These are phyloP conservation scores for Coboldia fuscipes DNA, from an alignment of 1,140 invertebrate species.

Conservation along the genomic window DNA sequence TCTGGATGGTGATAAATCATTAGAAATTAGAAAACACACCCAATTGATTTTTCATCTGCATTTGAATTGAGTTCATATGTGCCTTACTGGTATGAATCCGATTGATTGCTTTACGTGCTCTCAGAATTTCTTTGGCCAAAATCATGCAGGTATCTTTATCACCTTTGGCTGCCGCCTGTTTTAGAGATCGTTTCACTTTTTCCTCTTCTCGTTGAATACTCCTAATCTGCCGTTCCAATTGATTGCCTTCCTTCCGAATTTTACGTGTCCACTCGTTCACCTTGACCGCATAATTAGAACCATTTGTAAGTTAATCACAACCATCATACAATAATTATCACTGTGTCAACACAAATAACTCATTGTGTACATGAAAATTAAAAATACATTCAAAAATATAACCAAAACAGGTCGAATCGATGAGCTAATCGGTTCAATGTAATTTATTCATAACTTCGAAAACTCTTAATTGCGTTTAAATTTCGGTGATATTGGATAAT, in stretches of 20 bases:
- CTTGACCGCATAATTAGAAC: conserved; percentile 24
- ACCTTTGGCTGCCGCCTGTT: conserved; percentile 90
- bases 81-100: conserved; percentile 92
- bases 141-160: conserved; percentile 88
- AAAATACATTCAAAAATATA: conserved; percentile 3
- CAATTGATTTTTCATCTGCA: conserved; percentile 97
- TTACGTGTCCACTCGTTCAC: conserved; percentile 90
- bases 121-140: conserved; percentile 86
- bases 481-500: too few species aligned
- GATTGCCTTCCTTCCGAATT: conserved; percentile 78
- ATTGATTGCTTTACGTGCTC: conserved; percentile 70
- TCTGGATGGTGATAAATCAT: not conserved
- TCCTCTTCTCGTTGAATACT: conserved; percentile 93
- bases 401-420: not conserved
- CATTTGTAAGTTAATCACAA: not conserved
- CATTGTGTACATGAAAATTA: conserved; percentile 4
- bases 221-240: conserved; percentile 84
- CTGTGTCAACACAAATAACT: conserved; percentile 4
- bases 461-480: not conserved
- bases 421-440: not conserved
- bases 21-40: conserved; percentile 28
- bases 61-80: conserved; percentile 89
- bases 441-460: not conserved
- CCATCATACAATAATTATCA: conserved; percentile 8
- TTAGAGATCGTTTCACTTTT: conserved; percentile 83